A percentile compares a stretch with the other conserved stretches of the same genome.
Evolutionary conservation across 2,888 invertebrate species (phyloP).

Genomic region (Melinaea menophilus): DNA sequence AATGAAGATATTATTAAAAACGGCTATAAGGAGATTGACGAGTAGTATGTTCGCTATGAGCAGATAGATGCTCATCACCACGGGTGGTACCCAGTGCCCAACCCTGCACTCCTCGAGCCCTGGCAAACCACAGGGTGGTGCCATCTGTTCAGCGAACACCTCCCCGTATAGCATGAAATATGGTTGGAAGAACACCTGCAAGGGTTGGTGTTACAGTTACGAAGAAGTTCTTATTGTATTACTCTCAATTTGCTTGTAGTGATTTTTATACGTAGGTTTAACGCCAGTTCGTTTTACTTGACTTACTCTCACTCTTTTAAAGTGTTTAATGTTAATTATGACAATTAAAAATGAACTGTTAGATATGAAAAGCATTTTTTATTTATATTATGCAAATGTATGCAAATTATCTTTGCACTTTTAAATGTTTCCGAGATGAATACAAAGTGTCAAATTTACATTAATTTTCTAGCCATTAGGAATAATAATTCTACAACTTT

Average conservation of each 20-base stretch:
- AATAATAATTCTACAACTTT: not conserved
- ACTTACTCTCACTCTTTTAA: too few species aligned
- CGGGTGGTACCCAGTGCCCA: slow-evolving; percentile 96
- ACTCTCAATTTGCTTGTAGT: not conserved
- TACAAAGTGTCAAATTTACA: slow-evolving; percentile 12
- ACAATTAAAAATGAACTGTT: slow-evolving; percentile 9
- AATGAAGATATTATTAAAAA: slow-evolving; percentile 98
- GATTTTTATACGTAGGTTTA: too few species aligned
- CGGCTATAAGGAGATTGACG: slow-evolving; percentile 98
- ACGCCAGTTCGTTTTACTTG: too few species aligned
- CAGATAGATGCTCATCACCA: slow-evolving; percentile 97
- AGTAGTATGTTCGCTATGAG: slow-evolving; percentile 98
- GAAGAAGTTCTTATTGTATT: slow-evolving; percentile 4
- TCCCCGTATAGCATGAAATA: slow-evolving; percentile 99
- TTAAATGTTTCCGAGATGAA: slow-evolving; percentile 12
- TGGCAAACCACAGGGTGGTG: slow-evolving; percentile 91
- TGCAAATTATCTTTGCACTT: slow-evolving; percentile 15
- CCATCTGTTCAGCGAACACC: slow-evolving; percentile 97
- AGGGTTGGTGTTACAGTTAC: slow-evolving; percentile 51
- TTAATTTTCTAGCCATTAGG: slow-evolving; percentile 13
- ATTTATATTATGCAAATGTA: slow-evolving; percentile 17
- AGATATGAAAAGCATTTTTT: too few species aligned
- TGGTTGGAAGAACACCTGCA: slow-evolving; percentile 95
- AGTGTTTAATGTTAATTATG: not conserved
- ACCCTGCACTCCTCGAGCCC: slow-evolving; percentile 86